Percentiles rank a stretch among this genome's conserved stretches.
Conservation (phyloP, 2,113 vertebrate genomes). For the Oceanodroma tethys region DNA sequence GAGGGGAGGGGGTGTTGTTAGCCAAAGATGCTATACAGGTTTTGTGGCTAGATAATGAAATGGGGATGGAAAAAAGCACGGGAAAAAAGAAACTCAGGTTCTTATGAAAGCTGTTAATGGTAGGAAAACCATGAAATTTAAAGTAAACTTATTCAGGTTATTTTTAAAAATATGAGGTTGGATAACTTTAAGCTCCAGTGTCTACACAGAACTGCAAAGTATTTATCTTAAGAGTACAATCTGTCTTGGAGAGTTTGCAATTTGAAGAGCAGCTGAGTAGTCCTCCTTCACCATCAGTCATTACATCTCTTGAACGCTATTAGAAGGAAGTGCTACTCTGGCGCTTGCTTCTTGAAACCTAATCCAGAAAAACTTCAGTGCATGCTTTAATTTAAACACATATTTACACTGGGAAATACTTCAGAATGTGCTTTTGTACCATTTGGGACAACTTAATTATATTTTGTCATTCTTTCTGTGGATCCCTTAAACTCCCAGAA, state of each 20-base stretch:
- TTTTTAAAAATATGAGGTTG: background rate
- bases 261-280: background rate
- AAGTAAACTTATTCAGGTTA: background rate
- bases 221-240: background rate
- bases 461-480: background rate
- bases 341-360: background rate
- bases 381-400: background rate
- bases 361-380: background rate
- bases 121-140: background rate
- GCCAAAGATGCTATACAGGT: background rate
- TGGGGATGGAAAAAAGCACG: fast-evolving
- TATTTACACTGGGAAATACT: background rate
- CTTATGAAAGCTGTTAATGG: background rate
- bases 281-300: background rate
- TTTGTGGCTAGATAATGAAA: background rate
- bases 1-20: background rate
- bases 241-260: background rate
- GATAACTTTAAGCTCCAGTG: background rate
- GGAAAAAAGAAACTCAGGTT: background rate
- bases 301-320: background rate
- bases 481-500: background rate
- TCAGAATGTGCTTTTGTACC: background rate
- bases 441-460: background rate
- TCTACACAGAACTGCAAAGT: background rate
- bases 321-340: background rate